Conservation (phyloP, 2,113 vertebrate genomes). For the Notothenia rossii region DNA sequence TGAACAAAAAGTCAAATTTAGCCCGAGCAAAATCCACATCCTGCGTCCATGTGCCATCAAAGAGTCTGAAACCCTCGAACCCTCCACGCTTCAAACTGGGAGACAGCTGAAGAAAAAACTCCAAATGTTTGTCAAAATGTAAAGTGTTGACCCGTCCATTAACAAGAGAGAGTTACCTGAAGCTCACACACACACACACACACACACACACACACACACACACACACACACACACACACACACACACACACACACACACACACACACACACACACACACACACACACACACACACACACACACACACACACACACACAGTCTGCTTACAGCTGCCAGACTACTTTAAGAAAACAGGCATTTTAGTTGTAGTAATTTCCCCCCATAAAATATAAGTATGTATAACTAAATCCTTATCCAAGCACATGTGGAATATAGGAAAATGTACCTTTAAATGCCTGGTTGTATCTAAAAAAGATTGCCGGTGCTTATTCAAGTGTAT, state of each 20-base stretch:
- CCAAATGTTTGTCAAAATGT: conserved; percentile 21
- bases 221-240: no score
- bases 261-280: no score
- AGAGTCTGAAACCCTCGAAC: conserved; percentile 40
- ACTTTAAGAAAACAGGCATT: background rate
- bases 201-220: no score
- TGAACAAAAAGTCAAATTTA: conserved; percentile 66
- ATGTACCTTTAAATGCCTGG: background rate
- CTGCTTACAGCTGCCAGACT: background rate
- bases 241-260: background rate
- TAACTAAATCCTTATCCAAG: background rate
- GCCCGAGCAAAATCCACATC: conserved; percentile 75
- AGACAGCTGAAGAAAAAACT: background rate
- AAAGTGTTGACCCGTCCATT: conserved; percentile 46
- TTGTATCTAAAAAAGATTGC: background rate
- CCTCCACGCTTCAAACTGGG: background rate
- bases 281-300: no score
- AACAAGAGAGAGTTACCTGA: conserved; percentile 33
- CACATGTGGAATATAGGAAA: background rate
- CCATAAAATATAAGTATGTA: no score
- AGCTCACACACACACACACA: conserved; percentile 21
- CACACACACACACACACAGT: no score
- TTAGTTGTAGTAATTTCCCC: background rate
- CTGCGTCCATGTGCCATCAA: conserved; percentile 81
- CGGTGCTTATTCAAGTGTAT: no score